These are phyloP conservation scores for Chionis minor DNA, from an alignment of 2,113 vertebrate species.

Conservation along the genomic window DNA sequence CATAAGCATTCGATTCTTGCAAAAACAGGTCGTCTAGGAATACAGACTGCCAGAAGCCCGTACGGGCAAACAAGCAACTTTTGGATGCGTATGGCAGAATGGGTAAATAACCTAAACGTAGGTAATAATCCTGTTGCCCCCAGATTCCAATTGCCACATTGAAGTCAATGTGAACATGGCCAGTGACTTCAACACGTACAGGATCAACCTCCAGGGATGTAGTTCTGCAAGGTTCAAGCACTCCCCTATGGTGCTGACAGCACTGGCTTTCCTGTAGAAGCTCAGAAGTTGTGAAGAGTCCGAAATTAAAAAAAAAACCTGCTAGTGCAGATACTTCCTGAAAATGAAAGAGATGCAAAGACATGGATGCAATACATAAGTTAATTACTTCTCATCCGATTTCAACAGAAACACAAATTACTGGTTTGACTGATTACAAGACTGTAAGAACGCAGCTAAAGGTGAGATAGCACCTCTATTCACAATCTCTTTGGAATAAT, in stretches of 20 bases:
- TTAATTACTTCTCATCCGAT: not conserved
- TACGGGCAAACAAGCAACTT: not conserved
- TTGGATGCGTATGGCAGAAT: not conserved
- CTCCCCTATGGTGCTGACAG: fast-evolving
- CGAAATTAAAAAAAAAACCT: not conserved
- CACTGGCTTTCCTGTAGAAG: not conserved
- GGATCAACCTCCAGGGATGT: not conserved
- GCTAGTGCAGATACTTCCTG: not conserved
- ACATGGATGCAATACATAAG: not conserved
- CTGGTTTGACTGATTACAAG: not conserved
- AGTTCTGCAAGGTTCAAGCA: not conserved
- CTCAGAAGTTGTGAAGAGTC: not conserved
- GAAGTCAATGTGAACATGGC: not conserved
- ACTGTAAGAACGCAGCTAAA: not conserved
- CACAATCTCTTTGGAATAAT: not conserved
- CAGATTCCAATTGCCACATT: not conserved
- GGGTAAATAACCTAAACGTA: not conserved
- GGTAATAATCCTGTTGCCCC: not conserved
- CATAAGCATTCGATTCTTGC: not conserved
- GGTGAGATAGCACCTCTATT: not conserved
- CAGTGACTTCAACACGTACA: fast-evolving
- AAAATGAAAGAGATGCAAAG: not conserved
- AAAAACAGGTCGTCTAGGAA: conserved; percentile 22
- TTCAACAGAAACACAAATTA: conserved; percentile 7
- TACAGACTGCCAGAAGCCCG: not conserved